phyloP scores from a whole-genome alignment of 2,797 vertebrate genomes.

The Xenentodon cancila region DNA sequence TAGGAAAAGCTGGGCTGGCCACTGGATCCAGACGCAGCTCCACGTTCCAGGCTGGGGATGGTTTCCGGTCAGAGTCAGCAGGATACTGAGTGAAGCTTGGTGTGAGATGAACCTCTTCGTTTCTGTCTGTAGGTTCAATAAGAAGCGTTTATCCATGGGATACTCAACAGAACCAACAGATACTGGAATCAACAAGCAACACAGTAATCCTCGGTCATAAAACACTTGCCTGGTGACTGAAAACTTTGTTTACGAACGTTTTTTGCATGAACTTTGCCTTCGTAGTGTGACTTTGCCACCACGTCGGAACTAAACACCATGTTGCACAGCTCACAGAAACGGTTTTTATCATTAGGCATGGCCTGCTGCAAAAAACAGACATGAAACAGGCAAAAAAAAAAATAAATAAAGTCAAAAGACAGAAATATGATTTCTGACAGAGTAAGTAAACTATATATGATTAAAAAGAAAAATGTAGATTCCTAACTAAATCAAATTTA shows the following conservation, averaged over 20 bases:
- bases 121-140: slow-evolving; percentile 16
- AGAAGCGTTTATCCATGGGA: background rate
- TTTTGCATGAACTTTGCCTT: slow-evolving; percentile 86
- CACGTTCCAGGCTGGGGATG: slow-evolving; percentile 7
- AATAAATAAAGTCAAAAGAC: too few relatives aligned
- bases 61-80: slow-evolving; percentile 18
- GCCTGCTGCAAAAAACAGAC: slow-evolving; percentile 59
- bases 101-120: slow-evolving; percentile 13
- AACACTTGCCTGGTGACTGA: slow-evolving; percentile 52
- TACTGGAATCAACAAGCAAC: background rate
- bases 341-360: slow-evolving; percentile 72
- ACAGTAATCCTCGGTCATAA: background rate
- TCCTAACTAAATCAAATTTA: too few relatives aligned
- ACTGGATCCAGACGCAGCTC: slow-evolving; percentile 30
- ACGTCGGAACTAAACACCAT: slow-evolving; percentile 84
- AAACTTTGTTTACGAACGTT: slow-evolving; percentile 78
- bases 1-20: background rate
- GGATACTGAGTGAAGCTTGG: slow-evolving; percentile 17
- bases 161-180: background rate
- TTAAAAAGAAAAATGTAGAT: too few relatives aligned
- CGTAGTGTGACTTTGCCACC: slow-evolving; percentile 84
- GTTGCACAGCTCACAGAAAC: slow-evolving; percentile 86
- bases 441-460: too few relatives aligned
- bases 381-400: background rate
- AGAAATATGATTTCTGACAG: too few relatives aligned